phyloP scores from a whole-genome alignment of 1,140 invertebrate genomes.

The Drosophila truncata region DNA sequence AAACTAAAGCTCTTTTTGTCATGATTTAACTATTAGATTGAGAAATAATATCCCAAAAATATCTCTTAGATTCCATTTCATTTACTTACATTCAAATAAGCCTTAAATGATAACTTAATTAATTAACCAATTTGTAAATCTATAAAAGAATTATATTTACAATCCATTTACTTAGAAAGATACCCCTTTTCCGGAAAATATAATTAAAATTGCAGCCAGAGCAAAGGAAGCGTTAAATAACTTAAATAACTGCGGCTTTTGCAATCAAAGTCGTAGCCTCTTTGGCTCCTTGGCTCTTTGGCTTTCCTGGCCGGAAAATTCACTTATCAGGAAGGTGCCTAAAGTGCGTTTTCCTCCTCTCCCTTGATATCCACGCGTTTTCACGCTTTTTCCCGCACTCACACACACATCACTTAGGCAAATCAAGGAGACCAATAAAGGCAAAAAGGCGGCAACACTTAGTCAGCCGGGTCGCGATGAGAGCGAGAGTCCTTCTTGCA shows the following conservation, averaged over 20 bases:
- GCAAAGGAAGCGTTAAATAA: constrained; percentile 31
- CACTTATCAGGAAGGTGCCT: constrained; percentile 44
- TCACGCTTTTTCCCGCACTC: neutral
- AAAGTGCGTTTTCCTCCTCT: neutral
- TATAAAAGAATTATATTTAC: no score
- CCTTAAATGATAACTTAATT: no score
- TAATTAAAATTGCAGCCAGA: constrained; percentile 64
- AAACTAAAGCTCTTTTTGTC: no score
- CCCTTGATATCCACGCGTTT: neutral
- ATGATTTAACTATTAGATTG: no score
- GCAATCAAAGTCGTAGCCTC: constrained; percentile 66
- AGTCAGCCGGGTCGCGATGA: constrained; percentile 39
- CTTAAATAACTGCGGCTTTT: constrained; percentile 66
- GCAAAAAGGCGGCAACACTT: constrained; percentile 61
- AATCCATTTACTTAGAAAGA: neutral
- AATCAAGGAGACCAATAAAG: constrained; percentile 79
- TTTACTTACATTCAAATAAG: no score
- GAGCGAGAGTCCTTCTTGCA: constrained; percentile 39
- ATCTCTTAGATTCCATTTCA: neutral
- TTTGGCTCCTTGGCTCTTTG: constrained; percentile 15
- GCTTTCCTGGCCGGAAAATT: constrained; percentile 38
- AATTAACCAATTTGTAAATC: neutral
- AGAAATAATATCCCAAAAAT: no score
- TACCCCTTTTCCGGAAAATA: constrained; percentile 27
- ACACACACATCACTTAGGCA: constrained; percentile 65